Base-by-base conservation (phyloP, 2,888 invertebrate genomes). In the Automeris io region DNA sequence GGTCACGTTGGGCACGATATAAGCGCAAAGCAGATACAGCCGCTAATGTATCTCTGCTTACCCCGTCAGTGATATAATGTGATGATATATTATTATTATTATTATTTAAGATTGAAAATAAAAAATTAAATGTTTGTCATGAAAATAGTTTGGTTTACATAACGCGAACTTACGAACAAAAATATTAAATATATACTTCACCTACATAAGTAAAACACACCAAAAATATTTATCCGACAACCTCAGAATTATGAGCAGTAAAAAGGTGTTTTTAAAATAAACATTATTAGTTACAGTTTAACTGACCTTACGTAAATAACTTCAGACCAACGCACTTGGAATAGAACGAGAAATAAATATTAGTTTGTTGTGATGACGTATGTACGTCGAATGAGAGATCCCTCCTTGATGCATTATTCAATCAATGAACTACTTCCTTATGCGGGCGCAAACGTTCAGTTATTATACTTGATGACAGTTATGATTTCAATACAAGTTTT, bases 401-500 rank as follows among this genome's bases (percentile, higher is more conserved):
- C 75, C 72, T 65, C 64, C 62, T 51, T 51, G 55, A 60, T 55
- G 56, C 61, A 59, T 64, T 64, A 61, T 61, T 70, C 71, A 68
- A 78, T 74, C 77, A 81, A 82, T 78, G 72, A 76, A 66, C 62
- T 53, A 70, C 81, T 81, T 85, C 85, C 83, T 79, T 60, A 80
- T 85, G 80, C 85, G 85, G 85, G 85, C 62, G 59, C 51, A 59
- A 67, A 72, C 63, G 63, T 59, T 71, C 69, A 61, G 67, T 76
- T 74, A 78, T 72, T 70, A 72, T 55, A 69, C 62, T 65, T 73
- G 79, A 77, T 73, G 82, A 82, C 81, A 76, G 76, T 69, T 69
- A 73, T 70, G 67, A 72, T 62, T 71, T 61, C 63, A 58, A 70
- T 67, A 70, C 61, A 61, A 57, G 62, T 73, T 71, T 80, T 83